A percentile compares a stretch with the other conserved stretches of the same genome.
Evolutionary conservation across 2,888 invertebrate genomes (phyloP).

Genomic region (Ceraclea dissimilis): DNA sequence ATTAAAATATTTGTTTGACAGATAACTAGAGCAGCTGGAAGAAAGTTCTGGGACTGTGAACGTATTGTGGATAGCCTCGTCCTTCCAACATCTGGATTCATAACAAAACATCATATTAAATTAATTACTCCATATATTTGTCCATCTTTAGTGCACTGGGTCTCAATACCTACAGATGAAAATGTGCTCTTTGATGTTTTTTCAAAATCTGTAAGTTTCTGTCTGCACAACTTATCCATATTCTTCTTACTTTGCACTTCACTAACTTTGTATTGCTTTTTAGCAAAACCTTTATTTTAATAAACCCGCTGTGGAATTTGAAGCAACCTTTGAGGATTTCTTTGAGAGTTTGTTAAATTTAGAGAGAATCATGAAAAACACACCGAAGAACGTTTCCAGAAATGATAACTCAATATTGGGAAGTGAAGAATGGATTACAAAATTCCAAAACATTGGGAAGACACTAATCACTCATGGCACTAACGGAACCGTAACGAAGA

Average conservation of each 20-base stretch:
- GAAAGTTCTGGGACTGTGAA: conserved; percentile 44
- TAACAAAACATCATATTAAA: conserved; percentile 30
- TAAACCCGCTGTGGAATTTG: conserved; percentile 18
- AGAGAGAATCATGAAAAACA: conserved; percentile 11
- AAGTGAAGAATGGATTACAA: conserved; percentile 22
- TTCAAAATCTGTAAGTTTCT: conserved; percentile 43
- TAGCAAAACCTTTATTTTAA: conserved; percentile 27
- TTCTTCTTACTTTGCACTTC: no score
- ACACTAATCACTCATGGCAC: conserved; percentile 11
- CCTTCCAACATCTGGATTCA: conserved; percentile 34
- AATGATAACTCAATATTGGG: conserved; percentile 15
- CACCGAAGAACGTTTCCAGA: conserved; percentile 10
- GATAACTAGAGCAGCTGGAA: conserved; percentile 11
- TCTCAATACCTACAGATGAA: conserved; percentile 41
- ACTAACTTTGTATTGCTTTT: conserved; percentile 11
- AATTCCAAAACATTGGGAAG: conserved; percentile 20
- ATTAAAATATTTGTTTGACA: no score
- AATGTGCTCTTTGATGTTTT: conserved; percentile 41
- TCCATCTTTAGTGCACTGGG: conserved; percentile 43
- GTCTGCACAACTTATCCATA: no score
- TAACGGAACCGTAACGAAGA: conserved; percentile 2
- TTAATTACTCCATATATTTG: conserved; percentile 38
- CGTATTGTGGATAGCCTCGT: conserved; percentile 34
- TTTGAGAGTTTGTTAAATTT: conserved; percentile 17
- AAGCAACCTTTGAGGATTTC: conserved; percentile 20